phyloP scores from a whole-genome alignment of 2,888 invertebrate genomes.

The Candidula unifasciata region DNA sequence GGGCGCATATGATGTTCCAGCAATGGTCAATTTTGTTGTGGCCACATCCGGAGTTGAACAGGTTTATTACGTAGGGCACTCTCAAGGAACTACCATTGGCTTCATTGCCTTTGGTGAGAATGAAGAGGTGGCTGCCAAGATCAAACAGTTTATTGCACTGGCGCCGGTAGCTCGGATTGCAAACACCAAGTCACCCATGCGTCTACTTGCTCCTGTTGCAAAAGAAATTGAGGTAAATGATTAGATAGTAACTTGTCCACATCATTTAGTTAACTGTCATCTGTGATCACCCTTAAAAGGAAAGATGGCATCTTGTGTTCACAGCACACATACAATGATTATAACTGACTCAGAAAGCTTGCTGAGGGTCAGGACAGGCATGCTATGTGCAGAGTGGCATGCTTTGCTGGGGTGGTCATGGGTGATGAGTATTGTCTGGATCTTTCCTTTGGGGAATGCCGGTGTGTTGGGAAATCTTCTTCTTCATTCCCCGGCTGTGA shows the following conservation, averaged over 20 bases:
- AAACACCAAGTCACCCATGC: constrained; percentile 64
- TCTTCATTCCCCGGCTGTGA: too few species aligned
- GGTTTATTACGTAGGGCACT: constrained; percentile 91
- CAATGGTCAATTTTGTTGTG: constrained; percentile 87
- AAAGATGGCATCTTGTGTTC: too few species aligned
- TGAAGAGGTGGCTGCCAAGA: constrained; percentile 69
- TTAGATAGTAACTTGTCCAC: neutral
- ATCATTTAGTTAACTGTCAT: too few species aligned
- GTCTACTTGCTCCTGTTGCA: constrained; percentile 63
- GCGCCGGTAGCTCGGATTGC: constrained; percentile 76
- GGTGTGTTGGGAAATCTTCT: too few species aligned
- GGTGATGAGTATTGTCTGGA: too few species aligned
- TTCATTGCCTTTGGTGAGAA: constrained; percentile 75
- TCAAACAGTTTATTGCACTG: constrained; percentile 76
- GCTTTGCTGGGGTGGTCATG: too few species aligned
- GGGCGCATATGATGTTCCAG: constrained; percentile 90
- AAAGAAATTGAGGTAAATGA: constrained; percentile 24
- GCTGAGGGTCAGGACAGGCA: too few species aligned
- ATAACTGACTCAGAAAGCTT: too few species aligned
- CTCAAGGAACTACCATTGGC: constrained; percentile 85
- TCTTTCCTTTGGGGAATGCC: too few species aligned
- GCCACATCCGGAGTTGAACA: constrained; percentile 81
- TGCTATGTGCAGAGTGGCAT: too few species aligned
- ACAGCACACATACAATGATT: too few species aligned
- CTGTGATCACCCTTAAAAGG: too few species aligned